phyloP scores from a whole-genome alignment of 2,113 vertebrate genomes.

The Regulus satrapa region DNA sequence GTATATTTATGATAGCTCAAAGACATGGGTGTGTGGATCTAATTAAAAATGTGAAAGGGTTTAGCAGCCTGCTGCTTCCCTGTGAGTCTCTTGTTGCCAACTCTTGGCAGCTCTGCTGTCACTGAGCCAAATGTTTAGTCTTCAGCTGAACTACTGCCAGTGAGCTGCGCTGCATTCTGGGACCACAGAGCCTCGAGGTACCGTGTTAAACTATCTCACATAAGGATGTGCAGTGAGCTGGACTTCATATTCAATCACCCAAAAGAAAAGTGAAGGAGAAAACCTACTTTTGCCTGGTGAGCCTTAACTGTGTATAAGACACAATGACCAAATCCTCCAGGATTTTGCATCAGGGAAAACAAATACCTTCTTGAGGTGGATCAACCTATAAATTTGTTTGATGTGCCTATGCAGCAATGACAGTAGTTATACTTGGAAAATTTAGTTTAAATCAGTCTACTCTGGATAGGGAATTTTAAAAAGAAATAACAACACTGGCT shows the following conservation, averaged over 20 bases:
- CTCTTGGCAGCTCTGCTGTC: conserved; percentile 95
- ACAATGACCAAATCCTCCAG: conserved; percentile 14
- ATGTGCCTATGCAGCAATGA: neutral
- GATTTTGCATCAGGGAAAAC: neutral
- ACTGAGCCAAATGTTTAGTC: conserved; percentile 96
- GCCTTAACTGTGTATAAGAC: neutral
- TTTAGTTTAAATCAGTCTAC: neutral
- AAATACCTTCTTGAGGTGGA: neutral
- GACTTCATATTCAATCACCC: conserved; percentile 28
- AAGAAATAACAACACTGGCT: neutral
- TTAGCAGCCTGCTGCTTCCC: conserved; percentile 94
- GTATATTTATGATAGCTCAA: conserved; percentile 98
- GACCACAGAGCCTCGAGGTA: conserved; percentile 72
- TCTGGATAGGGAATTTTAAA: neutral
- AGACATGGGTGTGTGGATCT: conserved; percentile 99
- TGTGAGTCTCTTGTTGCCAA: conserved; percentile 88
- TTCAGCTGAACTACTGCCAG: conserved; percentile 93
- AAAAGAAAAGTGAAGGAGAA: conserved; percentile 33
- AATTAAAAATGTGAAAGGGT: conserved; percentile 99
- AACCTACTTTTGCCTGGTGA: conserved; percentile 32
- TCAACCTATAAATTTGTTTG: neutral
- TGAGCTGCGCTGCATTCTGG: conserved; percentile 85
- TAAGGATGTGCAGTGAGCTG: conserved; percentile 53
- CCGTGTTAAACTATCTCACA: conserved; percentile 54
- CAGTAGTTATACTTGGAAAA: neutral